Percentiles rank a stretch among this genome's conserved stretches.
These are phyloP conservation scores for Agraylea sexmaculata DNA, from an alignment of 1,140 invertebrate genomes.

Conservation along the genomic window DNA sequence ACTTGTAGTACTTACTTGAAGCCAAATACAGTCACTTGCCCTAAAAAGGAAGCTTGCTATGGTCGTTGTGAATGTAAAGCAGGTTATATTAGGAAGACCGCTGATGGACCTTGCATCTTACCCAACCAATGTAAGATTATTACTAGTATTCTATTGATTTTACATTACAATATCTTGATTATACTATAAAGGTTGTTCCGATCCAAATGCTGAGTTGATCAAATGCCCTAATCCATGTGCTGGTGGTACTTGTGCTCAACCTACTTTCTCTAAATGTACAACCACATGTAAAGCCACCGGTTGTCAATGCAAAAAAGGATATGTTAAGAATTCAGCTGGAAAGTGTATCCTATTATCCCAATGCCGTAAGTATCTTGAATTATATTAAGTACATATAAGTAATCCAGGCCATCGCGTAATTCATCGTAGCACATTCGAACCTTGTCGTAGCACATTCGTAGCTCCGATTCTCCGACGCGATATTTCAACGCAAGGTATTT, in stretches of 20 bases:
- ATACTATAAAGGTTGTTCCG: conserved; percentile 8
- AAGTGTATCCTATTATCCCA: conserved; percentile 1
- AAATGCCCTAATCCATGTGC: conserved; percentile 8
- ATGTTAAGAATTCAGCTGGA: conserved; percentile 7
- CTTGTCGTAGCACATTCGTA: no score
- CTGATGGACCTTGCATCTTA: conserved; percentile 1
- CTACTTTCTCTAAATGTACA: conserved; percentile 6
- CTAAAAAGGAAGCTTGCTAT: not conserved
- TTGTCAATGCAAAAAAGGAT: conserved; percentile 14
- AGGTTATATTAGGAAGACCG: no score
- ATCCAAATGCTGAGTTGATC: conserved; percentile 10
- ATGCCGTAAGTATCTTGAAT: conserved; percentile 9
- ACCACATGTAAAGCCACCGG: conserved; percentile 1
- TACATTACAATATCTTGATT: no score
- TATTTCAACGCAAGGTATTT: no score
- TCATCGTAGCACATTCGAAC: no score
- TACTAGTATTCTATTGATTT: no score
- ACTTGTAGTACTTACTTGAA: not conserved
- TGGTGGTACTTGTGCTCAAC: conserved; percentile 10
- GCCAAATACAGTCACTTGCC: not conserved
- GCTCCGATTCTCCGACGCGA: no score
- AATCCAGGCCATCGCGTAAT: no score
- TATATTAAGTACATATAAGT: no score
- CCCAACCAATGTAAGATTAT: no score
- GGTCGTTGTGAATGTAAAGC: conserved; percentile 4